A percentile compares a stretch with the other conserved stretches of the same genome.
Evolutionary conservation across 2,797 vertebrate species (phyloP).

Genomic region (Chaetophractus vellerosus): DNA sequence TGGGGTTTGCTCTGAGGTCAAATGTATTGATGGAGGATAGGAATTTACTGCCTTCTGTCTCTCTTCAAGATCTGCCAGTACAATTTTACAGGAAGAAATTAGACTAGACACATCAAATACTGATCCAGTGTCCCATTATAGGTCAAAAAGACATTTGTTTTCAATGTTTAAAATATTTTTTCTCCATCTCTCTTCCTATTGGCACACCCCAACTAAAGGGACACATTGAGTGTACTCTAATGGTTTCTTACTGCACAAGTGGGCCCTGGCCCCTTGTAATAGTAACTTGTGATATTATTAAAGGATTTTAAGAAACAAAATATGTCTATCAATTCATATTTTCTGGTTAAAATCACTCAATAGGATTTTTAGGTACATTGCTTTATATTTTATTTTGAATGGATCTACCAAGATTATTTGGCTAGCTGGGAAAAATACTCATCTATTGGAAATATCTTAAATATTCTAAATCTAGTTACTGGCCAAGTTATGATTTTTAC

Average conservation of each 20-base stretch:
- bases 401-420: conserved; percentile 11
- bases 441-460: neutral
- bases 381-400: conserved; percentile 44
- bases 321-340: neutral
- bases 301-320: conserved; percentile 37
- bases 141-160: conserved; percentile 72
- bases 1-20: conserved; percentile 94
- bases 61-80: conserved; percentile 80
- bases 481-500: neutral
- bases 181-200: neutral
- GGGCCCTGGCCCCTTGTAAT: neutral
- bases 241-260: conserved; percentile 2
- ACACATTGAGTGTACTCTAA: fast-evolving
- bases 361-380: conserved; percentile 7
- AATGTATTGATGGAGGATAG: conserved; percentile 91
- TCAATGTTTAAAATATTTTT: conserved; percentile 36
- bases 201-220: neutral
- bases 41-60: conserved; percentile 93
- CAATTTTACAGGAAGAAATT: conserved; percentile 80
- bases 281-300: conserved; percentile 35
- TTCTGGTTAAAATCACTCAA: neutral
- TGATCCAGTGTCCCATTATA: conserved; percentile 72
- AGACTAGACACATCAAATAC: conserved; percentile 72
- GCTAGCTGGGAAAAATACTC: neutral
- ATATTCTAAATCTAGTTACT: conserved; percentile 32